Conservation (phyloP, 1,140 invertebrate species). For the Apocrypta bakeri region DNA sequence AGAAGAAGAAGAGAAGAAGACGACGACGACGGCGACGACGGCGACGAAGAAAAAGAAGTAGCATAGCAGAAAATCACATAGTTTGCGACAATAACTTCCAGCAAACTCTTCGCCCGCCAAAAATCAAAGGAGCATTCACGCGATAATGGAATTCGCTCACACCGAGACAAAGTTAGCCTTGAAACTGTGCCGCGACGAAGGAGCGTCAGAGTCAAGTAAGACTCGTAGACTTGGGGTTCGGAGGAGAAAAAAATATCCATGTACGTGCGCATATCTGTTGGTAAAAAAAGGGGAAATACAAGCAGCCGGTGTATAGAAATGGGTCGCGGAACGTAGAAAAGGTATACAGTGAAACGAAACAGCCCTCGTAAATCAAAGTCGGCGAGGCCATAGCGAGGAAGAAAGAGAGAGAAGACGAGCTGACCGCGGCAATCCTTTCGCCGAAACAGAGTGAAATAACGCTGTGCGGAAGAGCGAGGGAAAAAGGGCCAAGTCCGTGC, state of each 20-base stretch:
- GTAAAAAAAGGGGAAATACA: slow-evolving; percentile 8
- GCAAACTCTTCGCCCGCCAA: background rate
- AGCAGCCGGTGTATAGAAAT: slow-evolving; percentile 4
- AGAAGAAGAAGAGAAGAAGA: background rate
- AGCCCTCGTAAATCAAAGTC: slow-evolving; percentile 47
- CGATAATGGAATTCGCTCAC: slow-evolving; percentile 42
- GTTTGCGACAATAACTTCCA: slow-evolving; percentile 37
- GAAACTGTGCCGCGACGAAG: background rate
- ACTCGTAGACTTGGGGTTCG: background rate
- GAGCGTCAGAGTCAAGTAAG: background rate
- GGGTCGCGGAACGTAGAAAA: background rate
- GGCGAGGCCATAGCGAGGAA: background rate
- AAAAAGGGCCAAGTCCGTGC: slow-evolving; percentile 30
- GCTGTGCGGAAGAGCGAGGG: background rate
- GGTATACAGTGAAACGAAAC: background rate
- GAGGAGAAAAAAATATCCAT: background rate
- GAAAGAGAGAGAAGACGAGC: background rate
- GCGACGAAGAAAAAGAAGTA: background rate
- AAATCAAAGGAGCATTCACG: slow-evolving; percentile 49
- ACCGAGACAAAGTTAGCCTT: slow-evolving; percentile 42
- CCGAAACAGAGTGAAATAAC: slow-evolving; percentile 33
- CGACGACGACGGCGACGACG: background rate
- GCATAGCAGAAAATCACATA: background rate
- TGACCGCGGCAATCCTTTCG: slow-evolving; percentile 40
- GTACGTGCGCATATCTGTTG: background rate